Base-by-base conservation (phyloP, 2,888 invertebrate species). In the Tetheella fluctuosa region DNA sequence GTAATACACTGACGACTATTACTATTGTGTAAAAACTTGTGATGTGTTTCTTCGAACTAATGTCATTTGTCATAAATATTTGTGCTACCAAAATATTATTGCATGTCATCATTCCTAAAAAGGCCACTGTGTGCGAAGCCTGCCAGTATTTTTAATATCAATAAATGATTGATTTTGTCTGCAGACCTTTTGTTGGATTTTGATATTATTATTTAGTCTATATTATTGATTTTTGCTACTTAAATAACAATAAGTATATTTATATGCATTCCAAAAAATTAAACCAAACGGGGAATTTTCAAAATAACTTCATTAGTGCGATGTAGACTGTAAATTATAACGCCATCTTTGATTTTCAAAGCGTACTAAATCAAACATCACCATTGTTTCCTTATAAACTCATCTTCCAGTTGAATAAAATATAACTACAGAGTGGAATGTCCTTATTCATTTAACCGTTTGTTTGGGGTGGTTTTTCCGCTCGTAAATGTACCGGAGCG, bases 401-500 rank as follows among this genome's bases (percentile, higher is more conserved):
- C 15, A 48, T 1, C 8, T 20, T 20, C n/a, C 48, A 1, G 7
- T 15, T 48, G 4, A 48, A 48, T 48, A 48, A 48, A 48, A 48
- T 10, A 48, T 5, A 48, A 10, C 20, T n/a, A 53, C n/a, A 23
- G 28, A 53, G 34, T 74, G 77, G 84, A 85, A 86, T 81, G 85
- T 88, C 86, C 85, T 86, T 88, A 87, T 90, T 90, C 88, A 88
- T 89, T 88, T 86, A 88, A 83, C 84, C 86, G 84, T 90, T 91
- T 91, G 87, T 90, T 88, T 85, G 84, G 88, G 89, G 90, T 85
- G 85, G 88, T 84, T 89, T 90, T 89, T 89, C 86, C 85, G 84
- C 83, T 84, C 81, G 85, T 86, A 85, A 86, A 81, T 73, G 80
- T 80, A 79, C 77, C 74, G 78, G 69, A 74, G 69, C 81, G 89